These are phyloP conservation scores for Microctonus brassicae DNA, from an alignment of 2,888 invertebrate genomes.

Conservation along the genomic window DNA sequence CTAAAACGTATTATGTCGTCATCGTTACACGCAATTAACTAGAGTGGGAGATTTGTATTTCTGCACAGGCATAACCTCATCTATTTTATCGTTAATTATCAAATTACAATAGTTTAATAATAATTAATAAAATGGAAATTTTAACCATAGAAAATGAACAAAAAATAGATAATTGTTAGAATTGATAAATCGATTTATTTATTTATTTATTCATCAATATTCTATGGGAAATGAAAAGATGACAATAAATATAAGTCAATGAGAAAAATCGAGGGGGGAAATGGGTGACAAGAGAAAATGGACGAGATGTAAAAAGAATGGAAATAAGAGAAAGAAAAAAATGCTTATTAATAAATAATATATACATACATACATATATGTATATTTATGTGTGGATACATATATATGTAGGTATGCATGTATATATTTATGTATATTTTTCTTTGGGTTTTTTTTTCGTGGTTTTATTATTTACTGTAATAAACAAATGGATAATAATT, in stretches of 20 bases:
- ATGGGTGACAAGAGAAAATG: constrained; percentile 9
- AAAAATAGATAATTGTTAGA: not conserved
- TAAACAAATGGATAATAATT: not conserved
- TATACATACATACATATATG: not conserved
- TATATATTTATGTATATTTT: too few relatives aligned
- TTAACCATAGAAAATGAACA: not conserved
- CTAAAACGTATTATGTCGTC: constrained; percentile 39
- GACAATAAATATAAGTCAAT: constrained; percentile 3
- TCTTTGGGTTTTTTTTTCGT: too few relatives aligned
- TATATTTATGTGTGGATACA: not conserved
- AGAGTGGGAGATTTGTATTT: constrained; percentile 4
- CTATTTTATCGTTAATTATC: not conserved
- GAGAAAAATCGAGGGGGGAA: not conserved
- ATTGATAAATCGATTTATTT: not conserved
- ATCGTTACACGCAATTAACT: constrained; percentile 17
- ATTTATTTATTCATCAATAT: too few relatives aligned
- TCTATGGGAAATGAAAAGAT: too few relatives aligned
- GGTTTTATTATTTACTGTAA: too few relatives aligned
- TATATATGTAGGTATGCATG: too few relatives aligned
- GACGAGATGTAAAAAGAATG: constrained; percentile 11
- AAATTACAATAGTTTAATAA: not conserved
- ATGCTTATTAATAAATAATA: not conserved
- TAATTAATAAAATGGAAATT: not conserved
- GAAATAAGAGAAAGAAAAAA: constrained; percentile 10
- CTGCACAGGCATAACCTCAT: not conserved